Evolutionary conservation across 2,797 vertebrate genomes (phyloP).

Genomic region (Aphelocoma californica): DNA sequence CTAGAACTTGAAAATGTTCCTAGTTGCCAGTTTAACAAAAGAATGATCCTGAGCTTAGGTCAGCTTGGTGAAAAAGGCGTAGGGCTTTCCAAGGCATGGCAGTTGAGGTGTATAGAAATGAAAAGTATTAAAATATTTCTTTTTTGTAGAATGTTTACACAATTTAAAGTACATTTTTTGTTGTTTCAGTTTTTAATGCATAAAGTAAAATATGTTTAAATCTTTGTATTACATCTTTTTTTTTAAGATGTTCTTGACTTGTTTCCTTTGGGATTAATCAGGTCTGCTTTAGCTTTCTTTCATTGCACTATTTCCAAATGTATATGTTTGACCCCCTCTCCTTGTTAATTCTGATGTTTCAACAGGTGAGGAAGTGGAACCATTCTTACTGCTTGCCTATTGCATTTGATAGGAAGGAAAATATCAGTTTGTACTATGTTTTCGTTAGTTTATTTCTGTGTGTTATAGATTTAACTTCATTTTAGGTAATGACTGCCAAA

Average conservation of each 20-base stretch:
- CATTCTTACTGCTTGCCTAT: not conserved
- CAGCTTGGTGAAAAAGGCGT: slow-evolving; percentile 36
- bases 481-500: not conserved
- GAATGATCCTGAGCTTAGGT: slow-evolving; percentile 11
- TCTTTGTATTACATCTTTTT: not conserved
- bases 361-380: not conserved
- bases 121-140: not conserved
- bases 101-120: slow-evolving; percentile 75
- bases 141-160: not conserved
- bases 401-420: not conserved
- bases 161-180: not conserved
- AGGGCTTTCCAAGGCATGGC: slow-evolving; percentile 69
- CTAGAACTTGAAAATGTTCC: not conserved
- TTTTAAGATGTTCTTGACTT: not conserved
- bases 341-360: not conserved
- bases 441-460: not conserved
- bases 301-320: not conserved
- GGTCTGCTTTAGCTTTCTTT: not conserved
- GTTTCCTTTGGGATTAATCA: not conserved
- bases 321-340: not conserved
- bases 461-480: not conserved
- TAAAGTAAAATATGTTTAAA: not conserved
- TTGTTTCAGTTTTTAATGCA: not conserved
- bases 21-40: slow-evolving; percentile 53
- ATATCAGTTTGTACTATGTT: not conserved